phyloP scores from a whole-genome alignment of 2,113 vertebrate genomes.

The Rhodinocichla rosea region DNA sequence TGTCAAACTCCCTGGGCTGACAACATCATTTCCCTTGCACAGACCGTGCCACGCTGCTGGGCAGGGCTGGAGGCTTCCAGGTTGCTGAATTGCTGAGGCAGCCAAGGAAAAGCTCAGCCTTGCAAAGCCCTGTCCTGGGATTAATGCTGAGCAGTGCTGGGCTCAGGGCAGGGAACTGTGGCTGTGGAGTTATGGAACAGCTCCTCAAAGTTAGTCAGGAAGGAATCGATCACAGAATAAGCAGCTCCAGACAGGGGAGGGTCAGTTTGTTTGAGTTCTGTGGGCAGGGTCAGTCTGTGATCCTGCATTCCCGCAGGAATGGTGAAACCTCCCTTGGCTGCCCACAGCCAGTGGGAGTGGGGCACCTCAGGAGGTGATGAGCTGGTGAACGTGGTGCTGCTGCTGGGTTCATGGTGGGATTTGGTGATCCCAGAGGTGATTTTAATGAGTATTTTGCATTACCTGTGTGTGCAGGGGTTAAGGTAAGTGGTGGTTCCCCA shows the following conservation, averaged over 20 bases:
- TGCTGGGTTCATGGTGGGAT: neutral
- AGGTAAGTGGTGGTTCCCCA: neutral
- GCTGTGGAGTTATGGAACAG: accelerated
- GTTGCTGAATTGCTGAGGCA: neutral
- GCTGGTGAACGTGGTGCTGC: accelerated
- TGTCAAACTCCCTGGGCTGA: slow-evolving; percentile 19
- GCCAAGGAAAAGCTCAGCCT: neutral
- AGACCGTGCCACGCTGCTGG: neutral
- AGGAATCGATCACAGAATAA: neutral
- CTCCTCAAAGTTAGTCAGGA: neutral
- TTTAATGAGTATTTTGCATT: neutral
- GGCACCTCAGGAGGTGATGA: neutral
- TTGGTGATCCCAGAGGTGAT: neutral
- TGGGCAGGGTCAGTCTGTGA: neutral
- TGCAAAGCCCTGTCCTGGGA: accelerated
- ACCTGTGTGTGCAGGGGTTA: neutral
- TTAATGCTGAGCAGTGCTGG: accelerated
- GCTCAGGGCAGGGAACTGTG: neutral
- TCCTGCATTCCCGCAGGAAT: neutral
- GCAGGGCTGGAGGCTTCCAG: accelerated
- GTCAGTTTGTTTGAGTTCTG: neutral
- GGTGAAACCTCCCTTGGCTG: accelerated
- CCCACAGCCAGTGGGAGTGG: accelerated
- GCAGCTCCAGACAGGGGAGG: neutral
- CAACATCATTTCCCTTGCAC: neutral